phyloP scores from a whole-genome alignment of 2,113 vertebrate species.

The Hippopotamus amphibius region DNA sequence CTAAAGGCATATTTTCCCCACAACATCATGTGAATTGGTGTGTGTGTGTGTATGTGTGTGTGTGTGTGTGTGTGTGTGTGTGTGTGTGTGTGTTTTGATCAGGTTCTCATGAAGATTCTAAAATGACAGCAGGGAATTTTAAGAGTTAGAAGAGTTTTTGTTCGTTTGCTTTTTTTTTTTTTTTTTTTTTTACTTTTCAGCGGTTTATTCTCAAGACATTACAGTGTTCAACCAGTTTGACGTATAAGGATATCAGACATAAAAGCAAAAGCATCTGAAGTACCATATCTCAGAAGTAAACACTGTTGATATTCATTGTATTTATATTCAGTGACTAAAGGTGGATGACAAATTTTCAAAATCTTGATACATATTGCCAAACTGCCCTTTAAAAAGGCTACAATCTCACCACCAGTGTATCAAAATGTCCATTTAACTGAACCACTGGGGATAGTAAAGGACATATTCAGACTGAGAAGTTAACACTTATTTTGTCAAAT shows the following conservation, averaged over 20 bases:
- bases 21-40: background rate
- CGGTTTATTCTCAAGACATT: constrained; percentile 77
- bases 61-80: background rate
- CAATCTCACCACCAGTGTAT: background rate
- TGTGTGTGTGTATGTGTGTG: background rate
- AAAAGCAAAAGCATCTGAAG: constrained; percentile 44
- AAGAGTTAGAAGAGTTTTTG: constrained; percentile 26
- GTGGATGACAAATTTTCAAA: background rate
- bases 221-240: constrained; percentile 67
- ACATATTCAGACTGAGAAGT: background rate
- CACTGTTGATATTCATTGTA: background rate
- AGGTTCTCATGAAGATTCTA: background rate
- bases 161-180: background rate
- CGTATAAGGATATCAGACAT: constrained; percentile 39
- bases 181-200: background rate
- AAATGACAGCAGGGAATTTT: background rate
- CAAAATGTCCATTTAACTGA: background rate
- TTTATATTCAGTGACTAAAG: constrained; percentile 4
- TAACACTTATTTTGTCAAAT: constrained; percentile 39
- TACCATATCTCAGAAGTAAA: background rate
- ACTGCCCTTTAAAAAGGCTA: background rate
- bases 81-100: background rate
- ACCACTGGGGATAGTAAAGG: background rate
- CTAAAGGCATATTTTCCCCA: background rate
- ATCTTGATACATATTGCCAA: background rate